A percentile compares a stretch with the other conserved stretches of the same genome.
Conservation (phyloP, 1,140 invertebrate genomes). For the Condylostylus longicornis region DNA sequence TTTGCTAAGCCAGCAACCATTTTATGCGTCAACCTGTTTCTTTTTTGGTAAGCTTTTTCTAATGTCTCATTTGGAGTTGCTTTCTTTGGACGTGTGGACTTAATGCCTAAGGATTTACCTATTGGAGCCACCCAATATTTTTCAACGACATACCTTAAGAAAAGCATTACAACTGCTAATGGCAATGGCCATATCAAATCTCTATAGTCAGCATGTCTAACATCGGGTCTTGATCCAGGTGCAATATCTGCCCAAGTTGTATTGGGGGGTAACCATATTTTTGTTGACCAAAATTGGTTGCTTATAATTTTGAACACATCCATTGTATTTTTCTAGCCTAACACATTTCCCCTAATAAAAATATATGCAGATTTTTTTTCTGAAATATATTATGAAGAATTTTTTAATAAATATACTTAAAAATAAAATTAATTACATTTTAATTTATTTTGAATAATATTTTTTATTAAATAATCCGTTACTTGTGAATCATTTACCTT, state of each 20-base stretch:
- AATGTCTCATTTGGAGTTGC: conserved; percentile 50
- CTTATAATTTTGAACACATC: conserved; percentile 20
- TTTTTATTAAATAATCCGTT: too few species aligned
- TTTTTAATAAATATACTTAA: too few species aligned
- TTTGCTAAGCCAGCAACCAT: conserved; percentile 63
- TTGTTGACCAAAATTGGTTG: conserved; percentile 62
- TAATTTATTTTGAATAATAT: too few species aligned
- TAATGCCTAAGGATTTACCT: conserved; percentile 60
- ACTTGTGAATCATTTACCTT: too few species aligned
- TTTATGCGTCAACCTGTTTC: conserved; percentile 54
- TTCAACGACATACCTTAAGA: conserved; percentile 61
- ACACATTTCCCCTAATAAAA: too few species aligned
- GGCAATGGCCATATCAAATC: conserved; percentile 72
- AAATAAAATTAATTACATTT: too few species aligned
- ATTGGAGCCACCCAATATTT: conserved; percentile 67
- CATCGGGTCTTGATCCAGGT: conserved; percentile 55
- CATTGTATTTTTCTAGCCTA: too few species aligned
- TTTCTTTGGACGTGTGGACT: conserved; percentile 56
- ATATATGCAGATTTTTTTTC: too few species aligned
- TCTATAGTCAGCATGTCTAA: conserved; percentile 64
- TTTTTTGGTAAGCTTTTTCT: conserved; percentile 52
- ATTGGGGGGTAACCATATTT: conserved; percentile 79
- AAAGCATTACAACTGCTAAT: conserved; percentile 58
- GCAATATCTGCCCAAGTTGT: conserved; percentile 75
- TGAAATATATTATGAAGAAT: too few species aligned